Conservation (phyloP, 2,113 vertebrate species). For the Trichomycterus rosablanca region DNA sequence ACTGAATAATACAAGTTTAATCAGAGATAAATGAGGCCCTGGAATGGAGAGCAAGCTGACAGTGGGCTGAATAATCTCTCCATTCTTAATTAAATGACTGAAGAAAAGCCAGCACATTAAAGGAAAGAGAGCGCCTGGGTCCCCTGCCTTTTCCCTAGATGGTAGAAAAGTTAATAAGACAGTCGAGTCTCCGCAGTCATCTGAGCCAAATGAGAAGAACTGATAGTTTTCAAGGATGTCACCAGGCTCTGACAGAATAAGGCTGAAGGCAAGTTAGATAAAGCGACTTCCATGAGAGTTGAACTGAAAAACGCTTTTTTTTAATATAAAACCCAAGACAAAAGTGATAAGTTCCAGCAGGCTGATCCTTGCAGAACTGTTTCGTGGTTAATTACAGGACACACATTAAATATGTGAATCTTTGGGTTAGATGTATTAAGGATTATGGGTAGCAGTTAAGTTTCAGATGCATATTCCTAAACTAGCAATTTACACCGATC, state of each 20-base stretch:
- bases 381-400: neutral
- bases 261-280: constrained; percentile 28
- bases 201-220: constrained; percentile 35
- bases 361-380: neutral
- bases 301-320: too few species aligned
- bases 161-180: constrained; percentile 49
- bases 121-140: constrained; percentile 45
- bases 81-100: constrained; percentile 57
- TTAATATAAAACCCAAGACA: constrained; percentile 26
- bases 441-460: too few species aligned
- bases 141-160: constrained; percentile 46
- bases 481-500: too few species aligned
- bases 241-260: constrained; percentile 28
- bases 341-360: neutral
- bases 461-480: too few species aligned
- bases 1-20: constrained; percentile 50
- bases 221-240: constrained; percentile 34
- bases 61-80: constrained; percentile 50
- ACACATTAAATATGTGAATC: neutral
- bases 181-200: constrained; percentile 38
- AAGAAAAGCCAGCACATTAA: constrained; percentile 55
- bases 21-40: constrained; percentile 50
- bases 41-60: constrained; percentile 47
- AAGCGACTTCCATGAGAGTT: constrained; percentile 13
- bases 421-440: too few species aligned